Conservation (phyloP, 2,113 vertebrate genomes). For the Gadus macrocephalus region DNA sequence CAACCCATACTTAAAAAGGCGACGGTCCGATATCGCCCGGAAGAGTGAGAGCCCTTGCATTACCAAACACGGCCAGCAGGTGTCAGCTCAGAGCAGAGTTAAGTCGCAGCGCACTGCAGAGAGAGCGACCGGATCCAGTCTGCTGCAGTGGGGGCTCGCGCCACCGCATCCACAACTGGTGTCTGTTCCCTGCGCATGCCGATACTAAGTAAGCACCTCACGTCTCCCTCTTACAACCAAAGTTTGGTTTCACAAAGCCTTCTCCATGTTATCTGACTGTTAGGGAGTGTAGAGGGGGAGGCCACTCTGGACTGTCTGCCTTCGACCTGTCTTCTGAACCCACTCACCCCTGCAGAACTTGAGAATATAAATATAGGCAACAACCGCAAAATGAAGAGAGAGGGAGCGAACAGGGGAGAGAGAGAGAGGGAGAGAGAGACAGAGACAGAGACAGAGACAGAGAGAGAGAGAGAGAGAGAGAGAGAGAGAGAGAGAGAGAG, state of each 20-base stretch:
- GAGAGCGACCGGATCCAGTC: not conserved
- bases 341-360: no score
- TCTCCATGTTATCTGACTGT: not conserved
- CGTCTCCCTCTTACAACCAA: slow-evolving; percentile 44
- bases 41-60: no score
- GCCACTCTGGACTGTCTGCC: no score
- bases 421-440: slow-evolving; percentile 12
- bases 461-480: no score
- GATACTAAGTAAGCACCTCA: slow-evolving; percentile 57
- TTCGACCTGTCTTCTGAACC: no score
- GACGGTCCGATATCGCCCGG: no score
- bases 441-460: no score
- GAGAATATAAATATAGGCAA: no score
- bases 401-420: slow-evolving; percentile 8
- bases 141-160: slow-evolving; percentile 54
- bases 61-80: slow-evolving; percentile 40
- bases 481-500: no score
- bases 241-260: slow-evolving; percentile 39
- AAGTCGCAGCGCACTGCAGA: slow-evolving; percentile 44
- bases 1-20: no score
- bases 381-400: not conserved
- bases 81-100: slow-evolving; percentile 42
- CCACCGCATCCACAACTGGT: slow-evolving; percentile 37
- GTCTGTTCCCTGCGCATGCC: slow-evolving; percentile 40
- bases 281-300: no score